Base-by-base conservation (phyloP, 2,888 invertebrate genomes). In the Globia sparganii region DNA sequence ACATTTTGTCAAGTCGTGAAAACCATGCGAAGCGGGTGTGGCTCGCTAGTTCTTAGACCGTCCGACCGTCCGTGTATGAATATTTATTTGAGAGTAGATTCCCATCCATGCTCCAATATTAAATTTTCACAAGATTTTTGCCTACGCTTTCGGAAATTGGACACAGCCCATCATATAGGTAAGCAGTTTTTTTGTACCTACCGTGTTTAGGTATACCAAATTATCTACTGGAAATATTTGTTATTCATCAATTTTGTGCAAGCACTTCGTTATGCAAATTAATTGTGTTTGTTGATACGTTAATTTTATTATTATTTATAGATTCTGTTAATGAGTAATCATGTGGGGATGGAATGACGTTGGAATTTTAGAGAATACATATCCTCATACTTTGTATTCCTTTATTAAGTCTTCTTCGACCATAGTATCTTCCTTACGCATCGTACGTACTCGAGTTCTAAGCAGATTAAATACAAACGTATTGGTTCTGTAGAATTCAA, bases 171-270 rank as follows among this genome's bases (percentile, higher is more conserved):
- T 72, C 64, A 59, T 65, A 74, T 76, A 61, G 69, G 66, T 80
- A 81, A 83, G 81, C 79, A 76, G n/a, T 80, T 80, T 84, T 74
- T 78, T 61, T 56, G 25, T 64, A 70, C 58, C 49, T n/a, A 56
- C 28, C 80, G 71, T 69, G 61, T 70, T 75, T 79, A 61, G 59
- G 71, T 61, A 73, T 31, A 75, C 74, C 79, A 87, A 87, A 87
- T 87, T 83, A 84, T 67, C 78, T 83, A 58, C 53, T 53, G 79
- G 74, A 83, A 87, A 87, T 86, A 86, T 87, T 87, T 86, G 81
- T 65, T 69, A 59, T 74, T 76, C 73, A 80, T 77, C 80, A 80
- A 75, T 80, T 86, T 79, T 75, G 67, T 59, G 67, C 64, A 66
- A 76, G 65, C 40, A 31, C 68, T 73, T 74, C 67, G 43, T 56